phyloP scores from a whole-genome alignment of 2,888 invertebrate genomes.

The Drosophila kambysellisi region DNA sequence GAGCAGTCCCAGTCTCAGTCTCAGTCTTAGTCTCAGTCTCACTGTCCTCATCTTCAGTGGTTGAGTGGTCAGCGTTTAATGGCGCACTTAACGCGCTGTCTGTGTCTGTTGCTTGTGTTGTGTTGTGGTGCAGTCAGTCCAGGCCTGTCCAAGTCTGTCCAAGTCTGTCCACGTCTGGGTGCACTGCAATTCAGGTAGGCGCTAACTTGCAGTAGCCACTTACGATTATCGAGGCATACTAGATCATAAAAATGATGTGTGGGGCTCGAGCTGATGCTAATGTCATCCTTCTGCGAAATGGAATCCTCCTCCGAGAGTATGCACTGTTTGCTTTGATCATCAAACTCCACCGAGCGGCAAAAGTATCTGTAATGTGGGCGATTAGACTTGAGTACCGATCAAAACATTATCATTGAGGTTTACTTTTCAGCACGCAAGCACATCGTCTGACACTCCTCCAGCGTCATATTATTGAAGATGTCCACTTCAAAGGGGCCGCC shows the following conservation, averaged over 20 bases:
- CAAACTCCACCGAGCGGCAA: conserved; percentile 95
- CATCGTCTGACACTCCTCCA: conserved; percentile 95
- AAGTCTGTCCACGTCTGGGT: conserved; percentile 18
- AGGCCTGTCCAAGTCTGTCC: conserved; percentile 22
- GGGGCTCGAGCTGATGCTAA: conserved; percentile 93
- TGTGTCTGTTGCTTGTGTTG: conserved; percentile 35
- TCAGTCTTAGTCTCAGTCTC: conserved; percentile 10
- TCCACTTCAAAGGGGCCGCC: conserved; percentile 96
- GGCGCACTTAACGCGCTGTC: conserved; percentile 58
- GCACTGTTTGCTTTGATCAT: conserved; percentile 94
- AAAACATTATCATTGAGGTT: conserved; percentile 64
- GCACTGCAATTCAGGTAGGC: conserved; percentile 30
- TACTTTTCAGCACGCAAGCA: conserved; percentile 94
- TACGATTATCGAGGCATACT: conserved; percentile 95
- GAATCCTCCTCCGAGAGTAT: conserved; percentile 97
- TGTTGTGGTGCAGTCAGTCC: conserved; percentile 13
- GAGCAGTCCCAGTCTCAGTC: conserved; percentile 29
- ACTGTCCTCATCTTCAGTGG: conserved; percentile 18
- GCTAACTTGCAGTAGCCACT: conserved; percentile 85
- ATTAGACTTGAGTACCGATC: conserved; percentile 44
- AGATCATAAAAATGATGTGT: conserved; percentile 95
- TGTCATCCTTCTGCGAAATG: conserved; percentile 94
- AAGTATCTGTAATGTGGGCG: conserved; percentile 87
- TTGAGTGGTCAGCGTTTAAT: conserved; percentile 55
- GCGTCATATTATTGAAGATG: conserved; percentile 93